Evolutionary conservation across 1,140 invertebrate genomes (phyloP), one percentile per base, ranked within the genome.

Genomic region (Hycleus cichorii): DNA sequence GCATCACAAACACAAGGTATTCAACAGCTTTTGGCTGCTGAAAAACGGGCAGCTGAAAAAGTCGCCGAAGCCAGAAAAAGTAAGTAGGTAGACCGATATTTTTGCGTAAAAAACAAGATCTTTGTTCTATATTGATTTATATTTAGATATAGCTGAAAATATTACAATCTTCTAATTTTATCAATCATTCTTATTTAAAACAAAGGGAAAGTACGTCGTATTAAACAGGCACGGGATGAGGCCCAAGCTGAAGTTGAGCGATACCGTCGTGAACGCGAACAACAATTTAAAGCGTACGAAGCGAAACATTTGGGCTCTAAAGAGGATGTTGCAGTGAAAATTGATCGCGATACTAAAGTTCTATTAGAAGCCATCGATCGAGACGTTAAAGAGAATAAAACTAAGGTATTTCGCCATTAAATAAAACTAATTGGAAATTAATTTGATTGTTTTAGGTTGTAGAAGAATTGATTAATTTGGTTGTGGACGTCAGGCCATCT

Each of bases 181-280:
- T n/a, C 9, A 42, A 42, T 4, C 1, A 42, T 39, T 7, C 6
- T 39, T 39, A 39, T 39, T 39, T 10, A 39, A 39, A 39, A 7
- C 39, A 42, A 42, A 42, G 93, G 94, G 64, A 99, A 99, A 83
- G 91, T 94, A 59, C 88, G 89, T 71, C 84, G 96, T 72, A 84
- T 99, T 75, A 98, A 98, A 78, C 95, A 98, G 77, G 97, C 97
- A 25, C 98, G 98, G 77, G 95, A 98, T 74, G 97, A 99, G 77
- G 97, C 97, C 58, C 93, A 96, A 69, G 87, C 91, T 74, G 97
- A 99, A 76, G 95, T 99, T 69, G 95, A 98, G 74, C 92, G 91
- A 70, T 99, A 97, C 78, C 89, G 92, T 70, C 84, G 87, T 73
- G 94, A 97, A 76, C 80, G 91, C 39, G 92, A 96, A 72, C 85